These are phyloP conservation scores for Hoplostethus mediterraneus DNA, from an alignment of 2,797 vertebrate genomes.

Conservation along the genomic window DNA sequence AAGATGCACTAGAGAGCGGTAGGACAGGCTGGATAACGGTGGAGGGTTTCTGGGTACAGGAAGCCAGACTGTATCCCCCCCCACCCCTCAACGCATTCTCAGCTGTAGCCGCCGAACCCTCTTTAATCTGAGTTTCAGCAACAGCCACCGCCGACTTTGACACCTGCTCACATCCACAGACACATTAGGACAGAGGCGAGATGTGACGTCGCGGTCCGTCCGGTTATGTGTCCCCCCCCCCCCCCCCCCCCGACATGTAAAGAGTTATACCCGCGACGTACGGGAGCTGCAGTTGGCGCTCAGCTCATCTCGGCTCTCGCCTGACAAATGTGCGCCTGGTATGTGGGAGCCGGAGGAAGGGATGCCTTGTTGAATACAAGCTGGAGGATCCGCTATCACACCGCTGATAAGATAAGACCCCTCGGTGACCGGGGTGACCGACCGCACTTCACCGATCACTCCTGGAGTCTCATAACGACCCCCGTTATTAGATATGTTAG, in stretches of 20 bases:
- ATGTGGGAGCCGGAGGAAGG: constrained; percentile 70
- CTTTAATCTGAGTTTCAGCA: constrained; percentile 38
- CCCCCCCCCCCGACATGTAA: no score
- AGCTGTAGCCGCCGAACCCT: constrained; percentile 52
- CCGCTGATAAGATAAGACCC: constrained; percentile 51
- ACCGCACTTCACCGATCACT: constrained; percentile 10
- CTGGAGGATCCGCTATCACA: constrained; percentile 37
- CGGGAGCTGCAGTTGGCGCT: constrained; percentile 38
- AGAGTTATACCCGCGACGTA: constrained; percentile 5
- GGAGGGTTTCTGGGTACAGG: neutral
- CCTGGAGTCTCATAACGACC: no score
- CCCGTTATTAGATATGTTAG: no score
- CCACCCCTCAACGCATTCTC: constrained; percentile 43
- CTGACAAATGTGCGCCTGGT: constrained; percentile 63
- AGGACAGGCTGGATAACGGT: neutral
- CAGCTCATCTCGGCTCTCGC: constrained; percentile 25
- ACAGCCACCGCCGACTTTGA: constrained; percentile 16
- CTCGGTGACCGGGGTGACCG: constrained; percentile 35
- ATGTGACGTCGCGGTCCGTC: no score
- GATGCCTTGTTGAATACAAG: constrained; percentile 49
- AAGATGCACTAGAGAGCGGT: neutral
- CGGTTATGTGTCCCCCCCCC: no score
- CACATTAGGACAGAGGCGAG: constrained; percentile 3
- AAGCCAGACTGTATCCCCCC: neutral
- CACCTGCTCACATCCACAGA: constrained; percentile 22